Evolutionary conservation across 2,888 invertebrate genomes (phyloP).

Genomic region (Ctena decussata): DNA sequence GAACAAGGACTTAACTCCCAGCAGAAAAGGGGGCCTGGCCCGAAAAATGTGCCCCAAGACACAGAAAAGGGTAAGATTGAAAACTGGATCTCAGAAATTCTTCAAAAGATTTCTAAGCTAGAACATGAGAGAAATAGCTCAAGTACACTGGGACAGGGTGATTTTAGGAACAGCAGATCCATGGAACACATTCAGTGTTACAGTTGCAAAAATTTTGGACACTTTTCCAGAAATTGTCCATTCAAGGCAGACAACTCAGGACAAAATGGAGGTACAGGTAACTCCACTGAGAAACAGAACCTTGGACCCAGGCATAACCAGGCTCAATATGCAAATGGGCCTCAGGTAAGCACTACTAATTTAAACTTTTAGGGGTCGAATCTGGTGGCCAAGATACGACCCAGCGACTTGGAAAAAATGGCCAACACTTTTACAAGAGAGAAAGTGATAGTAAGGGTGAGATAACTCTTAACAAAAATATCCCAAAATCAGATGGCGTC

Average conservation of each 20-base stretch:
- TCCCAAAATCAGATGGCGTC: not conserved
- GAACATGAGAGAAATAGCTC: not conserved
- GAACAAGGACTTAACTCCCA: no score
- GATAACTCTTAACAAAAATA: not conserved
- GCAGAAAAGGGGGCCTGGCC: no score
- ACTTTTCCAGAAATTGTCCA: not conserved
- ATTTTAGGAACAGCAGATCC: not conserved
- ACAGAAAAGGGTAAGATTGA: not conserved
- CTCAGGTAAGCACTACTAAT: not conserved
- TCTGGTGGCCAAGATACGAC: not conserved
- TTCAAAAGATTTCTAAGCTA: not conserved
- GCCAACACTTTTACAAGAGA: no score
- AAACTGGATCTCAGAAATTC: not conserved
- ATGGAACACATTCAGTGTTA: not conserved
- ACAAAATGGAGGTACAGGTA: not conserved
- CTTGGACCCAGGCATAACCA: no score
- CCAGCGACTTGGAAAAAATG: not conserved
- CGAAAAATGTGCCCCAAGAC: not conserved
- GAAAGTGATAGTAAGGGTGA: no score
- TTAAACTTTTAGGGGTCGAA: constrained; percentile 8
- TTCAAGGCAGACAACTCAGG: not conserved
- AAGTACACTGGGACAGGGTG: not conserved
- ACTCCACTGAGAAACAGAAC: not conserved
- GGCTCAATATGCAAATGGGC: not conserved
- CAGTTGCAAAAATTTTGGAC: not conserved